Evolutionary conservation across 2,113 vertebrate species (phyloP).

Genomic region (Thunnus thynnus): DNA sequence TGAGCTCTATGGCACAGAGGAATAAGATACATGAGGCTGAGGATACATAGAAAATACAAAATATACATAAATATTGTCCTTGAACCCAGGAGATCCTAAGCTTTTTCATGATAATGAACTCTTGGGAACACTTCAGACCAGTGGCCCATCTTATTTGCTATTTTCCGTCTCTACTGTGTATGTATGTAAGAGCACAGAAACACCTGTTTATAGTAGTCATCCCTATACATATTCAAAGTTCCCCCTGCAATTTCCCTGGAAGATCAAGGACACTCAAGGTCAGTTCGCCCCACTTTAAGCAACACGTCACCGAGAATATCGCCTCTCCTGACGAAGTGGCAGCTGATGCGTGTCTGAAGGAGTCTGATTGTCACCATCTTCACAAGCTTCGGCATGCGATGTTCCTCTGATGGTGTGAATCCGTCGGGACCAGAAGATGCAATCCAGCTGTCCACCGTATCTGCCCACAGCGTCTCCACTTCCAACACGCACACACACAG

Average conservation of each 20-base stretch:
- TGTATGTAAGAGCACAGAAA: not conserved
- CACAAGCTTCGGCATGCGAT: slow-evolving; percentile 54
- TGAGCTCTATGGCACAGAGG: not conserved
- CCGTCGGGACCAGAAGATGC: slow-evolving; percentile 53
- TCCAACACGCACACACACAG: slow-evolving; percentile 31
- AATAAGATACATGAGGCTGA: not conserved
- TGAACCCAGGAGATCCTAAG: too few species aligned
- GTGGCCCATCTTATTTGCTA: too few species aligned
- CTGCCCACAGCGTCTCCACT: slow-evolving; percentile 52
- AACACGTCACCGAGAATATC: not conserved
- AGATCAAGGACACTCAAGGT: slow-evolving; percentile 30
- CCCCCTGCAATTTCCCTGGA: not conserved
- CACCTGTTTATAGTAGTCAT: slow-evolving; percentile 10
- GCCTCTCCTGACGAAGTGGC: slow-evolving; percentile 16
- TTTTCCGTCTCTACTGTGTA: too few species aligned
- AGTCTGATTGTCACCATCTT: slow-evolving; percentile 54
- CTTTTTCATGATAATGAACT: too few species aligned
- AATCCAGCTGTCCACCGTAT: slow-evolving; percentile 73
- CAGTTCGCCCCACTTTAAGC: slow-evolving; percentile 21
- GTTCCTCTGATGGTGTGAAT: slow-evolving; percentile 77
- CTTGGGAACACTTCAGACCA: too few species aligned
- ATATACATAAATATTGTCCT: too few species aligned
- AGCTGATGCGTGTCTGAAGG: slow-evolving; percentile 50
- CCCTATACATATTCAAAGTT: slow-evolving; percentile 2
- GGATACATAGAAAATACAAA: too few species aligned